Evolutionary conservation across 37 sponge, comb jelly and placozoan species (phyloP), one percentile per base, ranked within the genome.

Genomic region (Diacarnus erythraeanus): DNA sequence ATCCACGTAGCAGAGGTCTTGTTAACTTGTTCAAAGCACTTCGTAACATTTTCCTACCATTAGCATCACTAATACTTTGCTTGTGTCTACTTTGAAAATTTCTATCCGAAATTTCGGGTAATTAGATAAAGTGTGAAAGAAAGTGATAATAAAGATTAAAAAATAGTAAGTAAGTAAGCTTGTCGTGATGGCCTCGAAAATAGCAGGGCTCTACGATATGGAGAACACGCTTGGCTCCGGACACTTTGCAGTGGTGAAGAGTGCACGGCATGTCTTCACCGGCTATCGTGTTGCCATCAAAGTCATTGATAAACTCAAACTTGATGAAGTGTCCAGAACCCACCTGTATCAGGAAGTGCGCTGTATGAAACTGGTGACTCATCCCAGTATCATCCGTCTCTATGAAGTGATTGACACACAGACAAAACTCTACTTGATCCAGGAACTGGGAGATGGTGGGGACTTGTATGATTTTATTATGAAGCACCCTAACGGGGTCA

Each of bases 331-430:
- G 0, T 86, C 97, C 1, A 87, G 83, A 47, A 83, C 88, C 0
- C 99, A 95, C 64, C 76, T 98, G 51, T 93, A 86, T 56, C 88
- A 98, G 72, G 99, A 98, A 70, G 99, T 98, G 33, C 90, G 86
- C 58, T 98, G 99, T 74, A 95, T 98, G 96, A 93, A 98, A 73
- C 83, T 95, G 40, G 96, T 98, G 64, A 79, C 77, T 23, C 99
- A 98, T 70, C 97, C 99, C 23, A 92, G 88, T 60, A 91, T 98
- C 72, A 89, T 98, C 27, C 87, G 97, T 18, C 88, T 98, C 37
- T 98, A 93, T 42, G 93, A 98, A 43, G 99, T 98, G 2, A 98
- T 98, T 17, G 96, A 96, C 77, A 98, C 99, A 31, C 81, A 90
- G 38, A 84, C 86, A 23, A 98, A 96, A 65, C 92, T 98, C 20